Conservation (phyloP, 1,140 invertebrate species). For the Apocrypta bakeri region DNA sequence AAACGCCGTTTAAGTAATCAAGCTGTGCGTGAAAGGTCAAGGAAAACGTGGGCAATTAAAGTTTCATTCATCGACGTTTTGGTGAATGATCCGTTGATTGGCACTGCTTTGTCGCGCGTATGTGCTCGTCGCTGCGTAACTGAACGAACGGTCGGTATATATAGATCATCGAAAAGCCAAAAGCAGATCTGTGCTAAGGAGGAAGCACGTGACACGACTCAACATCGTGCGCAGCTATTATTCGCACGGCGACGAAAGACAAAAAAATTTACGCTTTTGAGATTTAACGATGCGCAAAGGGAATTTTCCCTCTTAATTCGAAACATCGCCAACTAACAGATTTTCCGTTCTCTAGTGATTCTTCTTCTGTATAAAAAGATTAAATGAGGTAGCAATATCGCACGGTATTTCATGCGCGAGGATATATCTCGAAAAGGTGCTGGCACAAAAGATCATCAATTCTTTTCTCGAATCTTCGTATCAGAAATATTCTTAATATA, state of each 20-base stretch:
- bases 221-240: neutral
- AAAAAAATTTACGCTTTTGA: neutral
- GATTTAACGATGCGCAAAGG: neutral
- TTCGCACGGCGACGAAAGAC: neutral
- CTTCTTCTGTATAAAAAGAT: too few species aligned
- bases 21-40: neutral
- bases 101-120: neutral
- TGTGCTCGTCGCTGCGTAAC: neutral
- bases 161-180: neutral
- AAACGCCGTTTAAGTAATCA: neutral
- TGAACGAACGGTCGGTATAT: neutral
- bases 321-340: too few species aligned
- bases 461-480: too few species aligned
- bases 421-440: too few species aligned
- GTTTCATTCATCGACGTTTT: constrained; percentile 37
- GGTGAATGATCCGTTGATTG: constrained; percentile 34
- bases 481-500: too few species aligned
- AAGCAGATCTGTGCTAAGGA: neutral
- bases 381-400: too few species aligned
- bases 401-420: too few species aligned
- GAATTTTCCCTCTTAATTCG: neutral
- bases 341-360: too few species aligned
- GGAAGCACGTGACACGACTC: neutral
- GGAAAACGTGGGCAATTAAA: constrained; percentile 7
- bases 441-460: too few species aligned